Percentiles rank a stretch among this genome's conserved stretches.
These are phyloP conservation scores for Noturus placidus DNA, from an alignment of 2,113 vertebrate genomes.

Conservation along the genomic window DNA sequence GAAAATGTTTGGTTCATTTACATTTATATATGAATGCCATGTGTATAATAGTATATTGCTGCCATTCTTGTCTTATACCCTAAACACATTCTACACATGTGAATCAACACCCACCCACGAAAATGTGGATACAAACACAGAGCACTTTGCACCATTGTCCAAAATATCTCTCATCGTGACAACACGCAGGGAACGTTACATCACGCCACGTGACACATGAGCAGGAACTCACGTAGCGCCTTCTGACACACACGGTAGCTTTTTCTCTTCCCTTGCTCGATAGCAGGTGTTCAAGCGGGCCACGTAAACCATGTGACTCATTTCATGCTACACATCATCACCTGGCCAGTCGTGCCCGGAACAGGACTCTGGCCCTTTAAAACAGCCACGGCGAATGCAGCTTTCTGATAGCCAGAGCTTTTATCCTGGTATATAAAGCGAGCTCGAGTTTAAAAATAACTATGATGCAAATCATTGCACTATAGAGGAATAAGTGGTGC, in stretches of 20 bases:
- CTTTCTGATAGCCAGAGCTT: constrained; percentile 22
- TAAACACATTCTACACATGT: not conserved
- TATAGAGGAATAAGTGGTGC: constrained; percentile 50
- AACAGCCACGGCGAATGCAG: constrained; percentile 26
- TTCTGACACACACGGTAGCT: constrained; percentile 33
- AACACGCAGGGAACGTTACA: constrained; percentile 58
- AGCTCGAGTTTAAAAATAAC: not conserved
- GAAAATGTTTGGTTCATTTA: not conserved
- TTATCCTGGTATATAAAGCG: constrained; percentile 24
- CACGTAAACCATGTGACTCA: constrained; percentile 50
- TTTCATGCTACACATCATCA: constrained; percentile 49
- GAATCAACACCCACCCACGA: constrained; percentile 54
- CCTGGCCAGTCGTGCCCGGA: constrained; percentile 17
- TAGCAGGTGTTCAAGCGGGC: constrained; percentile 31
- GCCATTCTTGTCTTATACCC: not conserved
- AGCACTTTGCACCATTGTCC: not conserved
- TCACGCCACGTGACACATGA: constrained; percentile 57
- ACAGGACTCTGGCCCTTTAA: constrained; percentile 38
- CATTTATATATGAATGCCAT: not conserved
- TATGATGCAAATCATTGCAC: constrained; percentile 1
- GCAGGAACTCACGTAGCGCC: constrained; percentile 32
- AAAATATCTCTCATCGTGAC: constrained; percentile 69
- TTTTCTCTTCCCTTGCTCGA: constrained; percentile 27
- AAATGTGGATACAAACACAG: constrained; percentile 59
- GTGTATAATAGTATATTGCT: not conserved